Conservation (phyloP, 2,888 invertebrate genomes). For the Conistra vaccinii region DNA sequence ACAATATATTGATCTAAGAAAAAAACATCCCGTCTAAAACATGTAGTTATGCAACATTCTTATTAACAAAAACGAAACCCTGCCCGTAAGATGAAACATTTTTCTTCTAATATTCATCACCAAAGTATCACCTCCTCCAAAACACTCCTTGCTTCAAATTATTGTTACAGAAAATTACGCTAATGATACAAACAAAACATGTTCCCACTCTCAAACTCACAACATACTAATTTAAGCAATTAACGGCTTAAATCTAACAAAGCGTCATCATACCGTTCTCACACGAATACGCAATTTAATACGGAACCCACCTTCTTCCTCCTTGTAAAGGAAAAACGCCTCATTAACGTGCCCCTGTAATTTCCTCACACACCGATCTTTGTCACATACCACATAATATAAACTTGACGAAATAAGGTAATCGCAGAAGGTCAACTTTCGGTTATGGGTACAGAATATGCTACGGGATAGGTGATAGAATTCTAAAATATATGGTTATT, state of each 20-base stretch:
- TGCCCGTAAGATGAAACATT: neutral
- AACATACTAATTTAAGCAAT: slow-evolving; percentile 33
- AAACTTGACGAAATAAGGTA: neutral
- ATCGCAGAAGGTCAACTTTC: slow-evolving; percentile 32
- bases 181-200: slow-evolving; percentile 21
- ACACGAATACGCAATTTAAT: slow-evolving; percentile 40
- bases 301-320: slow-evolving; percentile 34
- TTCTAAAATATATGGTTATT: neutral
- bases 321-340: slow-evolving; percentile 44
- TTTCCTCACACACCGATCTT: slow-evolving; percentile 36
- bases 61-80: neutral
- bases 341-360: slow-evolving; percentile 47
- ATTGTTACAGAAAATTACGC: neutral
- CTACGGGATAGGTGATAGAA: neutral
- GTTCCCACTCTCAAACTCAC: slow-evolving; percentile 1
- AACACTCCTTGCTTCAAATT: neutral
- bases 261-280: slow-evolving; percentile 10
- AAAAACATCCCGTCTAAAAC: neutral
- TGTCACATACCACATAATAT: slow-evolving; percentile 48
- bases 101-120: no score
- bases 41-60: neutral
- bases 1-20: neutral
- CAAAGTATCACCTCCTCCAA: neutral
- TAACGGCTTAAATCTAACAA: slow-evolving; percentile 46
- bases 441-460: neutral